These are phyloP conservation scores for Pantherophis vulpinus DNA, from an alignment of 2,797 vertebrate genomes.

Conservation along the genomic window DNA sequence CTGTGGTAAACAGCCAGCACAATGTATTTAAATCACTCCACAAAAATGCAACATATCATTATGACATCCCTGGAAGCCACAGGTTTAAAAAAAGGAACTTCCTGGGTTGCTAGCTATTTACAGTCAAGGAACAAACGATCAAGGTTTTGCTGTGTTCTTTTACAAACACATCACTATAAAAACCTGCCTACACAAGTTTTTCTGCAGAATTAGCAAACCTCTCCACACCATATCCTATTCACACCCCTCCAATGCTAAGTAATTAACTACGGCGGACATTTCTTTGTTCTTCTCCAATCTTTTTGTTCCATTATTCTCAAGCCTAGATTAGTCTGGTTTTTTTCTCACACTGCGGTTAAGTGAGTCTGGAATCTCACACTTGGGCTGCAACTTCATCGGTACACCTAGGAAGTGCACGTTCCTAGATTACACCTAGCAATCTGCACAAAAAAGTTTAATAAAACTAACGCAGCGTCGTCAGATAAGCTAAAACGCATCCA, in stretches of 20 bases:
- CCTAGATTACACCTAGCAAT: no score
- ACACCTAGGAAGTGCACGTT: not conserved
- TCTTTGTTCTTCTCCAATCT: not conserved
- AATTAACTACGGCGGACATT: not conserved
- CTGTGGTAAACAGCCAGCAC: not conserved
- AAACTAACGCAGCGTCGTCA: not conserved
- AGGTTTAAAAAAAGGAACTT: constrained; percentile 11
- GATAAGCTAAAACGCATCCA: not conserved
- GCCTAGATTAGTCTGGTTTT: not conserved
- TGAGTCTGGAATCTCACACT: not conserved
- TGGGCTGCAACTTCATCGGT: not conserved
- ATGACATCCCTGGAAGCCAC: constrained; percentile 8
- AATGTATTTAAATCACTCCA: not conserved
- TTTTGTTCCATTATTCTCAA: not conserved
- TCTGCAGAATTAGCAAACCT: constrained; percentile 5
- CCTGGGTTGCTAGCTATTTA: not conserved
- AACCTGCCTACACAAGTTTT: constrained; percentile 26
- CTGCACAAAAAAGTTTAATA: not conserved
- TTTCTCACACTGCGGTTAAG: not conserved
- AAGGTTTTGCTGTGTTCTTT: not conserved
- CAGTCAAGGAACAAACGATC: not conserved
- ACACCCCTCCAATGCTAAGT: constrained; percentile 9
- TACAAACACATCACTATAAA: not conserved
- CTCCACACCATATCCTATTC: not conserved
- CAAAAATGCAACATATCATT: constrained; percentile 9